Evolutionary conservation across 2,888 invertebrate species (phyloP), one percentile per base, ranked within the genome.

Genomic region (Drosophila rubida): DNA sequence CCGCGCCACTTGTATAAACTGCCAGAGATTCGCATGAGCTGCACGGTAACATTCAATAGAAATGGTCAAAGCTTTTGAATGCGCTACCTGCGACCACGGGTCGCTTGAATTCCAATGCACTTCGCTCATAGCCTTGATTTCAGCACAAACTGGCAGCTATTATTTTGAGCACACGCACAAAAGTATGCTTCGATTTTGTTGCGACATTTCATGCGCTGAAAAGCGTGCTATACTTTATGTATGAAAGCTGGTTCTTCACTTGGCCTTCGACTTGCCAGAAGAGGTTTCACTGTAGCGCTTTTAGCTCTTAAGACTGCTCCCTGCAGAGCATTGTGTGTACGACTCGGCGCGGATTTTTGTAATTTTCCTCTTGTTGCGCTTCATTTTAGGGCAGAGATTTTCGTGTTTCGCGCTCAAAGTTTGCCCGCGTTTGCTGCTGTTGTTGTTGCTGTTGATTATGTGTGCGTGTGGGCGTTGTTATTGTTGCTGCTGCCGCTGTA

Each of bases 381-480:
- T 69, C 60, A 80, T 65, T 87, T 87, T 80, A 51, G 65, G 65
- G 54, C 79, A 44, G 88, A 73, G 86, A 82, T 87, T 82, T 87
- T 66, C 85, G 65, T 82, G 75, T 66, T 78, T 63, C 68, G 69
- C 83, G 69, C 68, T 70, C 75, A 64, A 64, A 71, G 77, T 74
- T 86, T 69, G 50, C 69, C 44, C 61, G 22, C 13, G 19, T 30
- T 37, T 16, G n/a, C n/a, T 35, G 44, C 30, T 41, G 48, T 51
- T 6, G 6, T 41, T 44, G 39, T 27, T 35, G 55, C 25, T 45
- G 27, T 37, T 51, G 46, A 49, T 49, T 19, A 32, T 35, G 32
- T 44, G 32, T 19, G 41, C 45, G 30, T 48, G 55, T 25, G n/a
- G 32, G n/a, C 13, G 27, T 45, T 13, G 13, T 30, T 39, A 41